Conservation (phyloP, 2,797 vertebrate genomes). For the Sorex maritimensis region DNA sequence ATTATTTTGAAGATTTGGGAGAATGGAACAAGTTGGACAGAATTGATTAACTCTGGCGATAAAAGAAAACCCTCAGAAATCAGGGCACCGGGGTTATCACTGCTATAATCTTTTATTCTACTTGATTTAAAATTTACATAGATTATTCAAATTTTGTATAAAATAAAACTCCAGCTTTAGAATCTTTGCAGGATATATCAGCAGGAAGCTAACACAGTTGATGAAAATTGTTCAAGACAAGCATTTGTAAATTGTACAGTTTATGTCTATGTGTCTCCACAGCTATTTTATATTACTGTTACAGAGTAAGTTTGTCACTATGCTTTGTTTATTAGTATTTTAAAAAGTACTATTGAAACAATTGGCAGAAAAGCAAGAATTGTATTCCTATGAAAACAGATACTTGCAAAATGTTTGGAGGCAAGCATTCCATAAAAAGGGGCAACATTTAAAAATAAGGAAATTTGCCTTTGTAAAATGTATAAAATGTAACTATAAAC, state of each 20-base stretch:
- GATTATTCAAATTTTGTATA: background rate
- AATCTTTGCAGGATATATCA: constrained; percentile 39
- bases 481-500: background rate
- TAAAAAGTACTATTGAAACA: constrained; percentile 11
- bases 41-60: background rate
- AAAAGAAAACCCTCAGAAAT: background rate
- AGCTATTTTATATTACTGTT: constrained; percentile 42
- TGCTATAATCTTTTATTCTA: background rate
- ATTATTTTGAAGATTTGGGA: background rate
- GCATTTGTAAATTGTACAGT: constrained; percentile 5
- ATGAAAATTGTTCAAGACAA: constrained; percentile 38
- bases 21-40: background rate
- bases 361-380: constrained; percentile 1
- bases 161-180: background rate
- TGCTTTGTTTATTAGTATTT: background rate
- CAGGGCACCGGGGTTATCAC: background rate
- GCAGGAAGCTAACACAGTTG: background rate
- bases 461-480: constrained; percentile 22
- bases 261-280: background rate
- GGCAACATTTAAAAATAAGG: background rate
- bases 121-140: constrained; percentile 6
- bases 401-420: constrained; percentile 40
- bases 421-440: background rate
- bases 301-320: constrained; percentile 23
- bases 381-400: constrained; percentile 28